A percentile compares a stretch with the other conserved stretches of the same genome.
Evolutionary conservation across 2,113 vertebrate species (phyloP).

Genomic region (Pyxicephalus adspersus): DNA sequence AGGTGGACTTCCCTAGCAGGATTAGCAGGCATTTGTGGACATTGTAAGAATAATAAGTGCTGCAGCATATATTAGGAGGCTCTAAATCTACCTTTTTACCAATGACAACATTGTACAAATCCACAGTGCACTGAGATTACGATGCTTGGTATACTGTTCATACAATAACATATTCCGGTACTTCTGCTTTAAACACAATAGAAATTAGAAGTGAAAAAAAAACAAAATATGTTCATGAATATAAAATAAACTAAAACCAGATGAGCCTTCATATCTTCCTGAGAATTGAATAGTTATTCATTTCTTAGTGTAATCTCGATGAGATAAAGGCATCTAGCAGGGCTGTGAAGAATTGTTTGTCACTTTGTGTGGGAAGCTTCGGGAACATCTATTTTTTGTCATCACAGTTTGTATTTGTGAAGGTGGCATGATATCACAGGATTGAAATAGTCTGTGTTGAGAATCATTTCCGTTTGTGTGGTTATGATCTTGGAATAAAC

Average conservation of each 20-base stretch:
- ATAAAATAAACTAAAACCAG: neutral
- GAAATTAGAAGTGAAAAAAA: too few relatives aligned
- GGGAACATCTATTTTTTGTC: slow-evolving; percentile 49
- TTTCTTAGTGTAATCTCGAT: neutral
- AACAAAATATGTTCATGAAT: too few relatives aligned
- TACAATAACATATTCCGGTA: too few relatives aligned
- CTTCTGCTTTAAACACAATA: too few relatives aligned
- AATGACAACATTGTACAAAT: too few relatives aligned
- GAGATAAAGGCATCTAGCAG: neutral
- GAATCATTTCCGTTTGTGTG: neutral
- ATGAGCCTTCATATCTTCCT: neutral
- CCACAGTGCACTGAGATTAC: too few relatives aligned
- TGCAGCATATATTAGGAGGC: too few relatives aligned
- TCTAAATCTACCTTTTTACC: too few relatives aligned
- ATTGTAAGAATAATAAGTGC: too few relatives aligned
- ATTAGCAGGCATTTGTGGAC: too few relatives aligned
- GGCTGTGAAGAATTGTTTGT: slow-evolving; percentile 27
- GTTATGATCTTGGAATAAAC: neutral
- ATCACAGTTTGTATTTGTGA: slow-evolving; percentile 27
- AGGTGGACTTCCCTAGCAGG: too few relatives aligned
- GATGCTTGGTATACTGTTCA: too few relatives aligned
- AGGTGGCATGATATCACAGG: slow-evolving; percentile 17
- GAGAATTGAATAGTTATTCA: neutral
- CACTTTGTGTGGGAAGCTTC: slow-evolving; percentile 46
- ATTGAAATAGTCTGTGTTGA: slow-evolving; percentile 5